Evolutionary conservation across 2,113 vertebrate species (phyloP), one percentile per base, ranked within the genome.

Genomic region (Peromyscus californicus): DNA sequence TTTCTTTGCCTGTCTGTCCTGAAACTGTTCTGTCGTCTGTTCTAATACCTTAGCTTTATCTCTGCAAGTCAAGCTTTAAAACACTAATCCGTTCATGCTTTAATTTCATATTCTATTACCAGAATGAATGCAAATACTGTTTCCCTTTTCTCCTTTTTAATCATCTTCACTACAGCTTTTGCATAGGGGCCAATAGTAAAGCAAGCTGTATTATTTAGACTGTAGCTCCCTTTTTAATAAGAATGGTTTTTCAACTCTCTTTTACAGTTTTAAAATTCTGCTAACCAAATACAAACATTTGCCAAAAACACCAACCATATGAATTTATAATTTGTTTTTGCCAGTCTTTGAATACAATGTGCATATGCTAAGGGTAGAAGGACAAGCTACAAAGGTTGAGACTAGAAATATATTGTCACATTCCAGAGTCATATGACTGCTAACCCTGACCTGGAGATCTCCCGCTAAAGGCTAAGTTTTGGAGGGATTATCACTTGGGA

Each of bases 101-200:
- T 99, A 98, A 99, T 99, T 99, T 99, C 98, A 99, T 99, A 99
- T 99, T 99, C 98, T 99, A 98, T 99, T 99, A 98, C 98, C 97
- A 98, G 98, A 98, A 98, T 98, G 98, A 98, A 99, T 98, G 98
- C 98, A 99, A 98, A 98, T 98, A 98, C 97, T 94, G 92, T 98
- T 98, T 98, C 97, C 94, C 98, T 98, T 98, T 98, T 98, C 98
- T 98, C 61, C 82, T 96, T 99, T 98, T 98, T 98, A 99, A 98
- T 98, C 98, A 98, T 98, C 98, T 98, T 98, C 97, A 93, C 98
- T 95, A 96, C 97, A 98, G 98, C 97, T 98, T 98, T 98, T 98
- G 97, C 98, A 98, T 97, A 97, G 96, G 95, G 97, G 97, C 98
- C 97, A 98, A 98, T 90, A 98, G 96, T 92, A 97, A 98, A 98